These are phyloP conservation scores for Heliconius charithonia DNA, from an alignment of 2,888 invertebrate genomes.

Conservation along the genomic window DNA sequence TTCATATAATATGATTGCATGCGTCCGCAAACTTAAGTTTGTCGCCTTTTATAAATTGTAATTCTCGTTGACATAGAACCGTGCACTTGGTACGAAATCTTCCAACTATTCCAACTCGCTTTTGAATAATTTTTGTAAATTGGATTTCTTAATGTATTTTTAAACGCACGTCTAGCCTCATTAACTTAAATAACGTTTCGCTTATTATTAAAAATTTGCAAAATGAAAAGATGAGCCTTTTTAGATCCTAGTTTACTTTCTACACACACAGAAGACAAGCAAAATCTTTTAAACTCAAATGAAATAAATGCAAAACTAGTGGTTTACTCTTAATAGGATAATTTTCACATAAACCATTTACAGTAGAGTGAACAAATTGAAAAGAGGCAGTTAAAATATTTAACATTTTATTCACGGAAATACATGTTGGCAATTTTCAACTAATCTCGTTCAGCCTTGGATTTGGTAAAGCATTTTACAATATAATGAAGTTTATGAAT, in stretches of 20 bases:
- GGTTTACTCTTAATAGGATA: slow-evolving; percentile 23
- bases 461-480: slow-evolving; percentile 38
- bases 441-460: slow-evolving; percentile 43
- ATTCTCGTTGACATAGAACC: too few species aligned
- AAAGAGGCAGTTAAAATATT: slow-evolving; percentile 39
- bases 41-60: too few species aligned
- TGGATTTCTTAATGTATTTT: neutral
- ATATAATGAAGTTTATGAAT: slow-evolving; percentile 43
- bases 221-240: neutral
- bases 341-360: slow-evolving; percentile 21
- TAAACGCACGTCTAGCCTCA: neutral
- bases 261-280: neutral
- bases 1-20: too few species aligned
- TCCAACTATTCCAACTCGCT: too few species aligned
- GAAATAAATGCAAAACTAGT: slow-evolving; percentile 17
- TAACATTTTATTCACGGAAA: slow-evolving; percentile 42
- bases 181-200: neutral
- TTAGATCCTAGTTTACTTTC: neutral
- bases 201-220: neutral
- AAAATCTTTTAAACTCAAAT: slow-evolving; percentile 17
- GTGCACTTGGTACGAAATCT: too few species aligned
- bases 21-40: too few species aligned
- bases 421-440: slow-evolving; percentile 36
- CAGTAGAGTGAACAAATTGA: slow-evolving; percentile 35
- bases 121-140: neutral